phyloP scores from a whole-genome alignment of 2,797 vertebrate species.

The Tangara arthus region DNA sequence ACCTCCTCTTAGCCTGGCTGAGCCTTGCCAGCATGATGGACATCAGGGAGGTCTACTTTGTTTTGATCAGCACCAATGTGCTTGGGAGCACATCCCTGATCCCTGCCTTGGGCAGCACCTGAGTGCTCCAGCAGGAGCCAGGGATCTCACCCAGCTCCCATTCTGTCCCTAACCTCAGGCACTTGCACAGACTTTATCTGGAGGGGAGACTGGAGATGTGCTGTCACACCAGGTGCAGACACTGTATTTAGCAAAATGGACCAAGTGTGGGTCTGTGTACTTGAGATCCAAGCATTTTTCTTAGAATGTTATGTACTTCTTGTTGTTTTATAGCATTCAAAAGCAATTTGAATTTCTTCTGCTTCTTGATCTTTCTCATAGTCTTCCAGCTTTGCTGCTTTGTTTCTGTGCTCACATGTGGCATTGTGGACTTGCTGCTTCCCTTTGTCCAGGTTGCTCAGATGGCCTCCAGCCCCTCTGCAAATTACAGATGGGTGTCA shows the following conservation, averaged over 20 bases:
- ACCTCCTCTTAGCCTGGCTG: background rate
- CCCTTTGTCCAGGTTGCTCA: background rate
- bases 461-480: background rate
- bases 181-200: fast-evolving
- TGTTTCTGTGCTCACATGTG: background rate
- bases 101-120: background rate
- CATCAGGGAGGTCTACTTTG: background rate
- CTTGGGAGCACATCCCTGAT: background rate
- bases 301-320: background rate
- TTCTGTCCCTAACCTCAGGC: background rate
- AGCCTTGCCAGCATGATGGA: background rate
- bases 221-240: background rate
- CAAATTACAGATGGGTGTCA: background rate
- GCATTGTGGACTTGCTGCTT: background rate
- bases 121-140: background rate
- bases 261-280: background rate
- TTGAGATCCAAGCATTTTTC: background rate
- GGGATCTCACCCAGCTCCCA: background rate
- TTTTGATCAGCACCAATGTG: background rate
- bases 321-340: background rate
- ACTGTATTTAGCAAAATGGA: background rate
- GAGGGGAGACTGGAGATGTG: background rate
- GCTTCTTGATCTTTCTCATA: background rate
- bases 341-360: background rate
- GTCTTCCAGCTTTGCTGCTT: background rate